Evolutionary conservation across 2,113 vertebrate species (phyloP), one percentile per base, ranked within the genome.

Genomic region (Spea multiplicata): DNA sequence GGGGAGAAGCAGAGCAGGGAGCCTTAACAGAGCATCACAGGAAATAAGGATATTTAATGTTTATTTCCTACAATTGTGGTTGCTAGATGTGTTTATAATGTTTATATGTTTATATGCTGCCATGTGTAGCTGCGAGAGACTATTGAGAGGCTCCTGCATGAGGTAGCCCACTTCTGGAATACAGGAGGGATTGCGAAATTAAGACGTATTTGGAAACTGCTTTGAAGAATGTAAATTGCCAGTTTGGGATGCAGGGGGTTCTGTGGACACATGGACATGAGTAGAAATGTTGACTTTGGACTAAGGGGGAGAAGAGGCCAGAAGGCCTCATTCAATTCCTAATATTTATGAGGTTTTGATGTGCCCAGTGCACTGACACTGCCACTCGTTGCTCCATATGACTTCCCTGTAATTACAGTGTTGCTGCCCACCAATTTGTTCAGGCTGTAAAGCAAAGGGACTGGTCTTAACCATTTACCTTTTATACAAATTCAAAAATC

Each of bases 201-300:
- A 80, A 80, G 70, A 80, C 77, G 48, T 80, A 73, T 73, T 80
- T 73, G 77, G 62, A 71, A 73, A 62, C 77, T 73, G 70, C 77
- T 80, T 70, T 73, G 77, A 80, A 80, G 70, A 73, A 80, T 80
- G 77, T 80, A 80, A 80, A 73, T 80, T 80, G 77, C 77, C 70
- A 80, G 66, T 80, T 80, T 67, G 59, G 45, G 49, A 55, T 80
- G 62, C 50, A 73, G 61, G 70, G 44, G 3, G 64, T 71, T 66
- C 30, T 55, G 66, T 62, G 66, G 75, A 67, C 44, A 49, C 62
- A 72, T 46, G 76, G 49, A 68, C 61, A 72, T 49, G 61, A 69
- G 76, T 66, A 70, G 77, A 80, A 80, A 80, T 80, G 77, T 80
- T 80, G 77, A 80, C 77, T 80, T 80, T 80, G 77, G 77, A 80